Conservation (phyloP, 2,797 vertebrate species). For the Geotrypetes seraphini region DNA sequence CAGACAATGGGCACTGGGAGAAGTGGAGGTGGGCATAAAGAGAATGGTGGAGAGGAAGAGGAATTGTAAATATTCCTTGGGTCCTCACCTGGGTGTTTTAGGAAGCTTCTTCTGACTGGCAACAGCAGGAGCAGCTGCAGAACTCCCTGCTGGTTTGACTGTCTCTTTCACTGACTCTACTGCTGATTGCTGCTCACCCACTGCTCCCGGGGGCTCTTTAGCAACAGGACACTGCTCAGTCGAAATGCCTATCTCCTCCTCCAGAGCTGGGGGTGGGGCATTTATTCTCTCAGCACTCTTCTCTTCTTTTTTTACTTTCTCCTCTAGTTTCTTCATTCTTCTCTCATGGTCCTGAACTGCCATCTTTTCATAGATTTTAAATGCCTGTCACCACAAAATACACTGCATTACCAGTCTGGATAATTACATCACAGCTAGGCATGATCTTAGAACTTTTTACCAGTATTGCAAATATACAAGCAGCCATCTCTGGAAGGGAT, state of each 20-base stretch:
- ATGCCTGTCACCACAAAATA: too few relatives aligned
- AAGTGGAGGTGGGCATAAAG: too few relatives aligned
- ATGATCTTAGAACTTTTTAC: too few relatives aligned
- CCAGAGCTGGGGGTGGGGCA: conserved; percentile 44
- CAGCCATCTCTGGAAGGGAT: too few relatives aligned
- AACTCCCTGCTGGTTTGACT: neutral
- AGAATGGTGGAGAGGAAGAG: too few relatives aligned
- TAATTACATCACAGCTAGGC: too few relatives aligned
- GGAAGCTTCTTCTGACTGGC: conserved; percentile 1
- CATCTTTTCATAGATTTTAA: conserved; percentile 72
- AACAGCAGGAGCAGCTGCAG: neutral
- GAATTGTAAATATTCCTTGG: neutral
- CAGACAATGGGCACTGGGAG: too few relatives aligned
- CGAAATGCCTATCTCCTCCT: conserved; percentile 35
- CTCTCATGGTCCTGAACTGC: conserved; percentile 73
- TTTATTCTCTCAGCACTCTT: conserved; percentile 44
- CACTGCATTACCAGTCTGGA: too few relatives aligned
- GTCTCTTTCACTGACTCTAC: neutral
- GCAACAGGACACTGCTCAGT: conserved; percentile 1
- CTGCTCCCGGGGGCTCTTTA: neutral
- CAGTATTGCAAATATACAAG: conserved; percentile 2
- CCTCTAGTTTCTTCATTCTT: conserved; percentile 48
- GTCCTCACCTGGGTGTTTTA: conserved; percentile 39
- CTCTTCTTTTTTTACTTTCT: conserved; percentile 40
- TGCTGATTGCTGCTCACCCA: neutral